These are phyloP conservation scores for Trachelus troglodyta DNA, from an alignment of 2,888 invertebrate species.

Conservation along the genomic window DNA sequence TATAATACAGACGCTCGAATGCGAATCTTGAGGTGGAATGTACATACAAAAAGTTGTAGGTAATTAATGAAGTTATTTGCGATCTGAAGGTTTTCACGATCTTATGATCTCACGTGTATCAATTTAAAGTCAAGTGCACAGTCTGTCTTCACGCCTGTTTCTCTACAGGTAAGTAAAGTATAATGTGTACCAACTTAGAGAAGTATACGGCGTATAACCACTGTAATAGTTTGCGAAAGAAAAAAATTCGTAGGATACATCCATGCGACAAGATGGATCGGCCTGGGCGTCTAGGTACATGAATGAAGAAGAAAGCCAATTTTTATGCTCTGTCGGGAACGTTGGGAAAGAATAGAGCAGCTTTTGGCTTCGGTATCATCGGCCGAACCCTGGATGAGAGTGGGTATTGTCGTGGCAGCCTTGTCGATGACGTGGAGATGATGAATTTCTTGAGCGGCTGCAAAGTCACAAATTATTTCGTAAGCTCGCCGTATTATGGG, in stretches of 20 bases:
- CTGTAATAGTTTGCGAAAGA: conserved; percentile 24
- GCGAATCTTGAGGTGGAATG: not conserved
- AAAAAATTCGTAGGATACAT: conserved; percentile 27
- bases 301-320: conserved; percentile 10
- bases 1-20: not conserved
- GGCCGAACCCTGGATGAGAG: conserved; percentile 16
- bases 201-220: not conserved
- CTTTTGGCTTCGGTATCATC: conserved; percentile 11
- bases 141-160: not conserved
- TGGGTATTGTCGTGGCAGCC: conserved; percentile 34
- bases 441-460: conserved; percentile 40
- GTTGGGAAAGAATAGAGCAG: conserved; percentile 15
- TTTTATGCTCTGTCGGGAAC: conserved; percentile 6
- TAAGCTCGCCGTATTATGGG: conserved; percentile 9
- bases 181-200: not conserved
- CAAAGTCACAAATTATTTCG: conserved; percentile 43
- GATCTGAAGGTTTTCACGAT: not conserved
- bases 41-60: too few relatives aligned
- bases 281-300: conserved; percentile 8
- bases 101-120: not conserved
- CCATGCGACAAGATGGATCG: conserved; percentile 34
- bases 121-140: not conserved
- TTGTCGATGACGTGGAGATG: conserved; percentile 41
- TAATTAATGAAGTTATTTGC: not conserved
- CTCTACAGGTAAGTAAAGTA: not conserved